Percentiles rank a stretch among this genome's conserved stretches.
phyloP scores from a whole-genome alignment of 2,113 vertebrate species.

The Vanacampus margaritifer region DNA sequence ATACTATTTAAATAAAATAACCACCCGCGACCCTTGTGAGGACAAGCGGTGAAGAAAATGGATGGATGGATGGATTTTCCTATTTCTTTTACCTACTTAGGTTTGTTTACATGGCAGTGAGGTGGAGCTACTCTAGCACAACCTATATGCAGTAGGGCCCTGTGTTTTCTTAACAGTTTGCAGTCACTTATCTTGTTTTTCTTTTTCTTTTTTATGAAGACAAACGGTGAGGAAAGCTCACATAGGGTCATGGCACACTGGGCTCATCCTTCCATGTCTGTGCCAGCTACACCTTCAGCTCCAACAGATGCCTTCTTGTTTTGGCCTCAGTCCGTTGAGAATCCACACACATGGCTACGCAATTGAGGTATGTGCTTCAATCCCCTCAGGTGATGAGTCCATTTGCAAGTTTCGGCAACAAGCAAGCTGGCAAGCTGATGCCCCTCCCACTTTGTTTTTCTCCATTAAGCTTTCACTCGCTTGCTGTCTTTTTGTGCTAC shows the following conservation, averaged over 20 bases:
- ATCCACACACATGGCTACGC: conserved; percentile 17
- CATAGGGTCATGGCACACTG: conserved; percentile 27
- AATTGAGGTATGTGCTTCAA: conserved; percentile 54
- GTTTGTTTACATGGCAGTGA: not conserved
- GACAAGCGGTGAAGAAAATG: no score
- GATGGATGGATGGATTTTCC: not conserved
- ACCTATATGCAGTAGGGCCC: conserved; percentile 35
- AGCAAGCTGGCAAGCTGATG: conserved; percentile 20
- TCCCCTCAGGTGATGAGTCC: conserved; percentile 73
- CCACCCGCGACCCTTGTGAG: no score
- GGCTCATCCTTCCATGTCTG: conserved; percentile 50
- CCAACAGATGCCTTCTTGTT: conserved; percentile 65
- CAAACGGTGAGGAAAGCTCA: conserved; percentile 57
- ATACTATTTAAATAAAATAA: not conserved
- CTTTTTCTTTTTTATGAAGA: conserved; percentile 59
- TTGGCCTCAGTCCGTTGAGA: conserved; percentile 46
- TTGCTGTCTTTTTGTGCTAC: conserved; percentile 25
- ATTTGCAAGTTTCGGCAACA: conserved; percentile 55
- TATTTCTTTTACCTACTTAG: not conserved
- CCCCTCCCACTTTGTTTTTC: conserved; percentile 19
- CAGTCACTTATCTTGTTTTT: conserved; percentile 53
- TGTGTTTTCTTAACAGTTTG: conserved; percentile 55
- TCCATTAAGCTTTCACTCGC: conserved; percentile 18
- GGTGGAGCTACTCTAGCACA: not conserved
- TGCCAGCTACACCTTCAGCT: conserved; percentile 35